A percentile compares a stretch with the other conserved stretches of the same genome.
phyloP scores from a whole-genome alignment of 2,888 invertebrate genomes.

The Euzophera pinguis region DNA sequence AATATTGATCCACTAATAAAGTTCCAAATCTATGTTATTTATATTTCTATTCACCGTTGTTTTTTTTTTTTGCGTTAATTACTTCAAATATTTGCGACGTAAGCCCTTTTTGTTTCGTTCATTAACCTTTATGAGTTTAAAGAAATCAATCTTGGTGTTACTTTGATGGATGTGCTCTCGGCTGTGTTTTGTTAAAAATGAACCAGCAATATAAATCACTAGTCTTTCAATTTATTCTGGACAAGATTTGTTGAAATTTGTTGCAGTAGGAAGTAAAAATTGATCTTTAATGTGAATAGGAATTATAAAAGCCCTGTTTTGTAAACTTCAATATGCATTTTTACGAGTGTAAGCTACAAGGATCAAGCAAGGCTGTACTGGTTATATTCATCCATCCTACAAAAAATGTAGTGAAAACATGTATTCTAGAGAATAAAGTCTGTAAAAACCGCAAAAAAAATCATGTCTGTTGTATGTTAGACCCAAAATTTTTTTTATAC shows the following conservation, averaged over 20 bases:
- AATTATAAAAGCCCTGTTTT: no score
- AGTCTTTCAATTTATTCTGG: conserved; percentile 9
- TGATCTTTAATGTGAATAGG: neutral
- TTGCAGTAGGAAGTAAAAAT: neutral
- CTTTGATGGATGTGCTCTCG: conserved; percentile 30
- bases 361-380: no score
- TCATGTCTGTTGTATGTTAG: no score
- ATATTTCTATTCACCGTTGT: neutral
- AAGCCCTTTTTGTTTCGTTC: conserved; percentile 33
- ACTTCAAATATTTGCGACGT: conserved; percentile 37
- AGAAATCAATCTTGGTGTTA: conserved; percentile 34
- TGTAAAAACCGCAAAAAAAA: no score
- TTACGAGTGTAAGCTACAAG: no score
- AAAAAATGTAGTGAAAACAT: no score
- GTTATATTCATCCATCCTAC: no score
- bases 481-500: no score
- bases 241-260: neutral
- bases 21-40: neutral
- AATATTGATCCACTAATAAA: no score
- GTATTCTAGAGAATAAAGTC: no score
- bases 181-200: conserved; percentile 20
- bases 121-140: conserved; percentile 37
- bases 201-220: conserved; percentile 12
- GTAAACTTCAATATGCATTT: no score
- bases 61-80: conserved; percentile 32